These are phyloP conservation scores for Periparus ater DNA, from an alignment of 2,797 vertebrate species.

Conservation along the genomic window DNA sequence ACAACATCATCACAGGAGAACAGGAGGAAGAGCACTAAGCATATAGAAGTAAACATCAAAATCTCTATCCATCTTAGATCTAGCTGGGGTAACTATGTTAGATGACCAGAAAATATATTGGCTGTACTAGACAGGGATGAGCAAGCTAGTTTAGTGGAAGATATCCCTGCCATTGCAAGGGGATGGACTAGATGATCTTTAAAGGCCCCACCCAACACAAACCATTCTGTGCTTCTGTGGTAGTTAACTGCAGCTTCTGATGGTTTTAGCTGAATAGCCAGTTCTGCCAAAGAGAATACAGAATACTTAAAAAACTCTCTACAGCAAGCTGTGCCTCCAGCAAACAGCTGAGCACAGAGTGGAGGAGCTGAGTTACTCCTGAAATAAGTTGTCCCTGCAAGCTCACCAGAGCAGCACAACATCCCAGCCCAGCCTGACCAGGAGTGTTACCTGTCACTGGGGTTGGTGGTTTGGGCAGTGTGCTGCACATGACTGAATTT, in stretches of 20 bases:
- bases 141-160: not conserved
- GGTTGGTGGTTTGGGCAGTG: not conserved
- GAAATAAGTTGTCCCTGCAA: not conserved
- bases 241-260: not conserved
- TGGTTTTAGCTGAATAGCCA: not conserved
- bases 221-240: not conserved
- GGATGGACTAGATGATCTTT: not conserved
- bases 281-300: not conserved
- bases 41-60: not conserved
- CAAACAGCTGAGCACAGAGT: not conserved
- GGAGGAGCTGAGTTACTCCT: not conserved
- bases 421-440: not conserved
- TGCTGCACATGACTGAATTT: not conserved
- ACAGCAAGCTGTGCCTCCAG: not conserved
- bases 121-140: not conserved
- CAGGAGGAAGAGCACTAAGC: not conserved
- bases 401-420: not conserved
- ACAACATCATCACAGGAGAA: not conserved
- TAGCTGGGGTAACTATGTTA: not conserved
- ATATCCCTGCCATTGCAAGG: not conserved
- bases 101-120: not conserved
- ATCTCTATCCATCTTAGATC: not conserved
- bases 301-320: not conserved
- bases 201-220: not conserved
- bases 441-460: not conserved